Conservation (phyloP, 2,888 invertebrate genomes). For the Ochropleura plecta region DNA sequence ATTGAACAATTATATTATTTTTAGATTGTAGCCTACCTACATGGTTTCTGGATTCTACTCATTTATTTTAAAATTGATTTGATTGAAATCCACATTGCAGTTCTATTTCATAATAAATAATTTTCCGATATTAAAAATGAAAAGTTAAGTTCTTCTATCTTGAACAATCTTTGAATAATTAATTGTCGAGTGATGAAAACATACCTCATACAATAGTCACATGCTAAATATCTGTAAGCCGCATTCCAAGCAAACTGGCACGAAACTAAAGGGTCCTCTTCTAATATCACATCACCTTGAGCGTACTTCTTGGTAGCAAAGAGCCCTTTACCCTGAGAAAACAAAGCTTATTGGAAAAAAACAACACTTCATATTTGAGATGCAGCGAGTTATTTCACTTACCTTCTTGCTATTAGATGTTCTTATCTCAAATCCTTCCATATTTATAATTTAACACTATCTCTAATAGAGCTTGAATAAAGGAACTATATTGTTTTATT, state of each 20-base stretch:
- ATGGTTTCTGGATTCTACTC: too few relatives aligned
- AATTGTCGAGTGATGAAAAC: not conserved
- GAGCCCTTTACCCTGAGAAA: conserved; percentile 95
- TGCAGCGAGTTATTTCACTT: conserved; percentile 28
- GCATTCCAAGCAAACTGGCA: conserved; percentile 98
- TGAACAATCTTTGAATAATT: not conserved
- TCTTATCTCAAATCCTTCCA: conserved; percentile 86
- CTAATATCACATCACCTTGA: conserved; percentile 94
- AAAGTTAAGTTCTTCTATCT: not conserved
- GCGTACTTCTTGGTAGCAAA: conserved; percentile 93
- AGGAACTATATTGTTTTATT: conserved; percentile 1
- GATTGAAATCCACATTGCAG: not conserved
- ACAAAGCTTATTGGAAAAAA: conserved; percentile 24
- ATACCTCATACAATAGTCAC: conserved; percentile 96
- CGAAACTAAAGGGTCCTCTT: conserved; percentile 96
- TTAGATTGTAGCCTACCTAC: not conserved
- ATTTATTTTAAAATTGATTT: not conserved
- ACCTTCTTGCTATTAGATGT: conserved; percentile 85
- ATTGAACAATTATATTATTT: not conserved
- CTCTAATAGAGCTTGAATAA: not conserved
- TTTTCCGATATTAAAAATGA: not conserved
- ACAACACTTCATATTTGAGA: not conserved
- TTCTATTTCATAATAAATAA: not conserved
- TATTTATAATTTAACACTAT: conserved; percentile 53
- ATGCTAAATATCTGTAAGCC: conserved; percentile 96